Conservation (phyloP, 2,888 invertebrate genomes). For the Tachina grossa region DNA sequence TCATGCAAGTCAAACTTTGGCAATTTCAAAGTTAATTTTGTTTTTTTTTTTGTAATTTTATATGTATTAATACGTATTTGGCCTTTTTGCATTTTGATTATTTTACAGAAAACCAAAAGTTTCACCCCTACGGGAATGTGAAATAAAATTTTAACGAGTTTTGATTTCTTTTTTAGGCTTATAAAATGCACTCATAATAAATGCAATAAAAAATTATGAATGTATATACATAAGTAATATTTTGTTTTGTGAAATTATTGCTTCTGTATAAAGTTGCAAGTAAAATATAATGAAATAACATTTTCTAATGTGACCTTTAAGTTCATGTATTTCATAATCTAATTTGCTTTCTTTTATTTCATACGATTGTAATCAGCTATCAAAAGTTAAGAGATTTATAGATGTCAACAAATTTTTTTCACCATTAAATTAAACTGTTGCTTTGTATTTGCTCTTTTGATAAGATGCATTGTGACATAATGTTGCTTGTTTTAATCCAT, state of each 20-base stretch:
- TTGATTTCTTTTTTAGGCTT: constrained; percentile 65
- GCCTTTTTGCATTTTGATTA: constrained; percentile 43
- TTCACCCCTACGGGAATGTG: constrained; percentile 72
- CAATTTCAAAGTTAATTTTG: constrained; percentile 66
- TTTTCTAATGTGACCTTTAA: no score
- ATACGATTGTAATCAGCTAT: no score
- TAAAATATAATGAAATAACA: no score
- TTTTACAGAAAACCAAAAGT: constrained; percentile 66
- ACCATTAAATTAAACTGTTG: no score
- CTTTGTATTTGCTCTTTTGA: no score
- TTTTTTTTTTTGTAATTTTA: constrained; percentile 32
- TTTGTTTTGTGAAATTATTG: background rate
- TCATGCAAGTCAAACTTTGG: constrained; percentile 73
- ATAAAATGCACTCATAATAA: constrained; percentile 44
- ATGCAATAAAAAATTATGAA: constrained; percentile 10
- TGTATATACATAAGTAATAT: background rate
- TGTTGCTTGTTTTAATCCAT: no score
- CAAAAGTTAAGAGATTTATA: no score
- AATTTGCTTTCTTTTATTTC: no score
- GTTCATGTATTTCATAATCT: no score
- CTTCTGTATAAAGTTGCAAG: background rate
- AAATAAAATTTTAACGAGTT: constrained; percentile 72
- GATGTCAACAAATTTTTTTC: no score
- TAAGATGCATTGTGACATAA: no score
- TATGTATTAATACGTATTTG: constrained; percentile 4